phyloP scores from a whole-genome alignment of 2,113 vertebrate species.

The Genyomyrus donnyi region DNA sequence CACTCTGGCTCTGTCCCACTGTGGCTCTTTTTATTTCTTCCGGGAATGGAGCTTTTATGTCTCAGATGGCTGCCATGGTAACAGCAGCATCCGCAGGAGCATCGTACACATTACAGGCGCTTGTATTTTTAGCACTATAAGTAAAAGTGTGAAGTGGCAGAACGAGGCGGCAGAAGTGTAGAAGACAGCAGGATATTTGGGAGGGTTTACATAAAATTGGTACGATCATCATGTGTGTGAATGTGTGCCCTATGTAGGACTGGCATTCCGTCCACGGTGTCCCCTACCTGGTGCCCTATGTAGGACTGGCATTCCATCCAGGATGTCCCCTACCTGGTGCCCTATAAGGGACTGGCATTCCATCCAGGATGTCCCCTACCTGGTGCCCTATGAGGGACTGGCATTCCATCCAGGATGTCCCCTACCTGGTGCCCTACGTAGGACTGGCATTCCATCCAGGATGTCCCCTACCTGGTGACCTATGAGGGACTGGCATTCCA shows the following conservation, averaged over 20 bases:
- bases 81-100: background rate
- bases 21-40: background rate
- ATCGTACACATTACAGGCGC: background rate
- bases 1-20: background rate
- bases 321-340: no score
- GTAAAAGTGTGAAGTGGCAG: background rate
- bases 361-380: no score
- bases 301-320: no score
- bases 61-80: background rate
- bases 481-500: no score
- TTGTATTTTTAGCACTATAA: conserved; percentile 1
- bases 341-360: no score
- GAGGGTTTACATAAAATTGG: background rate
- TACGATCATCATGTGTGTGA: background rate
- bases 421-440: no score
- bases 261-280: background rate
- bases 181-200: background rate
- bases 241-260: background rate
- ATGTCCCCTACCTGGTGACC: no score
- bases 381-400: no score
- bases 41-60: background rate
- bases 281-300: background rate
- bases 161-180: background rate
- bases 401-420: no score
- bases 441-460: no score